phyloP scores from a whole-genome alignment of 1,140 invertebrate species.

The Himalopsyche phryganea region DNA sequence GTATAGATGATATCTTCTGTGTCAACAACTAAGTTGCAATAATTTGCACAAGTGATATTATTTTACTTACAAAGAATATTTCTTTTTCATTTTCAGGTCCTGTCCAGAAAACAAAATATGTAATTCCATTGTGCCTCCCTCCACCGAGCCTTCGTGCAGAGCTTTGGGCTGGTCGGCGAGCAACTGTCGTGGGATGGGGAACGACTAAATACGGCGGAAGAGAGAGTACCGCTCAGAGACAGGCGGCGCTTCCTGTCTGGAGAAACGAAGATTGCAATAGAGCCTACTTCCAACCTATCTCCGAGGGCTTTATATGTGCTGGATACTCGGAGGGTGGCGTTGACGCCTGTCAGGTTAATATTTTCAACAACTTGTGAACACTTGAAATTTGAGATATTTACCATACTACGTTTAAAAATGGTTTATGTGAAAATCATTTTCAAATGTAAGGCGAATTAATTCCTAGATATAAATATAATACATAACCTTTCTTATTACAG shows the following conservation, averaged over 20 bases:
- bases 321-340: conserved; percentile 86
- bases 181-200: conserved; percentile 91
- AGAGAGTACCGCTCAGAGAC: conserved; percentile 77
- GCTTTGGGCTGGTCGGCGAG: conserved; percentile 42
- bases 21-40: too few species aligned
- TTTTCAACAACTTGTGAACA: too few species aligned
- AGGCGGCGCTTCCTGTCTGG: conserved; percentile 85
- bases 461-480: too few species aligned
- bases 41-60: too few species aligned
- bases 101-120: conserved; percentile 75
- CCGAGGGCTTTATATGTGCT: conserved; percentile 85
- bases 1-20: too few species aligned
- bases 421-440: too few species aligned
- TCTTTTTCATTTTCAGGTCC: conserved; percentile 45
- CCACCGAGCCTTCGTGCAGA: conserved; percentile 33
- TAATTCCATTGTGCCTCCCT: conserved; percentile 86
- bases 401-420: too few species aligned
- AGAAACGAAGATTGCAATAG: conserved; percentile 85
- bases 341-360: conserved; percentile 81
- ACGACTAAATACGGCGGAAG: conserved; percentile 81
- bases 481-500: too few species aligned
- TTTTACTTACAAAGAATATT: too few species aligned
- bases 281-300: conserved; percentile 90
- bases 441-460: too few species aligned
- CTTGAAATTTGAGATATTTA: too few species aligned